Evolutionary conservation across 2,888 invertebrate genomes (phyloP).

Genomic region (Caenorhabditis afra): DNA sequence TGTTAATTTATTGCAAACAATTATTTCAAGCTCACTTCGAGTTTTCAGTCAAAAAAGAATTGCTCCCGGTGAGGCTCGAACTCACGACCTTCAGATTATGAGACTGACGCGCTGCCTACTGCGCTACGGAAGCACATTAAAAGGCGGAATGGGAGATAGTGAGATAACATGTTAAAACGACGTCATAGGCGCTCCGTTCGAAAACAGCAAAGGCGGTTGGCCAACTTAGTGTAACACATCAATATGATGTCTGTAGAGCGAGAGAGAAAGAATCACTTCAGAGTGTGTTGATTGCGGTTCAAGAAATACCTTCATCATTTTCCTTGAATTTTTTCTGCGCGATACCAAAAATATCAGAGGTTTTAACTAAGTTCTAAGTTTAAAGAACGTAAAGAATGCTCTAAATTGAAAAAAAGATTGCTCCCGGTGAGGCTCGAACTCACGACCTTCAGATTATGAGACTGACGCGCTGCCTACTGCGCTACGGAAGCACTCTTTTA

Average conservation of each 20-base stretch:
- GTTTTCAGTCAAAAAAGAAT: constrained; percentile 52
- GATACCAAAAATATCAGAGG: no score
- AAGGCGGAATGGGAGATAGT: neutral
- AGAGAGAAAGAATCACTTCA: no score
- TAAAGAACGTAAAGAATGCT: neutral
- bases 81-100: constrained; percentile 95
- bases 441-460: constrained; percentile 95
- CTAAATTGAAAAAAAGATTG: constrained; percentile 60
- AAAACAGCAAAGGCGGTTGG: no score
- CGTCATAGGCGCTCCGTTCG: no score
- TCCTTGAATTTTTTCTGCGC: no score
- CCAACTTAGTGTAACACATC: no score
- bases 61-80: constrained; percentile 89
- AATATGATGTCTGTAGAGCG: no score
- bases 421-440: constrained; percentile 90
- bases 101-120: constrained; percentile 93
- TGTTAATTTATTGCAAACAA: no score
- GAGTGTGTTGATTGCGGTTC: no score
- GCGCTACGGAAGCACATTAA: constrained; percentile 84
- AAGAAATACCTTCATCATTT: no score
- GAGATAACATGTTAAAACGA: neutral
- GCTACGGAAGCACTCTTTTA: constrained; percentile 83
- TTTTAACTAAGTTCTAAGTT: no score
- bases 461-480: constrained; percentile 93
- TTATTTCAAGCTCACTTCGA: no score